Percentiles rank a stretch among this genome's conserved stretches.
These are phyloP conservation scores for Serilophus lunatus DNA, from an alignment of 2,113 vertebrate genomes.

Conservation along the genomic window DNA sequence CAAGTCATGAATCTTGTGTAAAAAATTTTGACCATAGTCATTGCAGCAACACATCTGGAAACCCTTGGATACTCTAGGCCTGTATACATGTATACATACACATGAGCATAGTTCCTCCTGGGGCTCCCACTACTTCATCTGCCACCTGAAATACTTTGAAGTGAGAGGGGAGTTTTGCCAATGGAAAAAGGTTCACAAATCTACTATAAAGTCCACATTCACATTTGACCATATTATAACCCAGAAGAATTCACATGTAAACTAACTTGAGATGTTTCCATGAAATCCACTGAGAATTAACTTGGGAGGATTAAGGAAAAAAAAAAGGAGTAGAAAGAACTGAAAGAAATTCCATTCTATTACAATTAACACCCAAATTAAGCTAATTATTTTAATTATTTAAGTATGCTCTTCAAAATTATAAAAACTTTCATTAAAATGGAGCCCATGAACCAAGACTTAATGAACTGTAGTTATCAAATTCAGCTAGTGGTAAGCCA, in stretches of 20 bases:
- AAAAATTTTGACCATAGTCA: neutral
- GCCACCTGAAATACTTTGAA: neutral
- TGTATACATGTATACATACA: neutral
- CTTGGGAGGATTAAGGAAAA: neutral
- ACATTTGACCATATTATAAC: neutral
- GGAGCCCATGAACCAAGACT: neutral
- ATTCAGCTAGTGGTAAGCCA: neutral
- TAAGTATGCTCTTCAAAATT: neutral
- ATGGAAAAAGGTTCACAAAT: neutral
- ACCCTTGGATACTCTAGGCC: neutral
- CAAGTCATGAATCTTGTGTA: neutral
- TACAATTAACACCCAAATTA: neutral
- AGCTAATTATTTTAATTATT: neutral
- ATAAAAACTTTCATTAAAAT: neutral
- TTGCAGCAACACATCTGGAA: neutral
- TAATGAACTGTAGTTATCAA: neutral
- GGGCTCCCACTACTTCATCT: neutral
- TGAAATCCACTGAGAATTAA: neutral
- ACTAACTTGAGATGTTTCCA: neutral
- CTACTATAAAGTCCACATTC: neutral
- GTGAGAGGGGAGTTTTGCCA: neutral
- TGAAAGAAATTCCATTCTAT: neutral
- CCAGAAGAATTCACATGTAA: neutral
- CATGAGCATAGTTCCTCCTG: neutral
- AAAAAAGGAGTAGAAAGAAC: neutral